Evolutionary conservation across 2,113 vertebrate species (phyloP), one percentile per base, ranked within the genome.

Genomic region (Hydropotes inermis): DNA sequence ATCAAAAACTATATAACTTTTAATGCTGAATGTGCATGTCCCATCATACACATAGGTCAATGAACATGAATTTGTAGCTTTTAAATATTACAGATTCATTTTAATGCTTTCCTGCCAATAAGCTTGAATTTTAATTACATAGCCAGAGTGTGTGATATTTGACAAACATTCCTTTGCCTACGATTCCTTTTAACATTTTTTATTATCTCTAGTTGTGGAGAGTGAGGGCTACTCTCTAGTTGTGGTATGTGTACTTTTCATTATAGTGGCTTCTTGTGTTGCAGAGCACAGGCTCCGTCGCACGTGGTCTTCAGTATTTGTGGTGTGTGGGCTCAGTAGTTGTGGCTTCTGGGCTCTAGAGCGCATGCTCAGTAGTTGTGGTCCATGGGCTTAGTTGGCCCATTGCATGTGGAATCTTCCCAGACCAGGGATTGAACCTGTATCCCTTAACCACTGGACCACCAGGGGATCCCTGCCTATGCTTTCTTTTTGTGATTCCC

Each of bases 121-220:
- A 95, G 74, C 8, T 87, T 88, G 7, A 16, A 79, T 91, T 94
- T 94, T 93, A 95, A 82, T 47, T 96, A 85, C 13, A 76, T 87
- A 55, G 11, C 33, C 2, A 60, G 45, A n/a, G 7, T 78, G 12
- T 61, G 1, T 81, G 12, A 47, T 47, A 81, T 74, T 84, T 87
- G 33, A 2, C 36, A 81, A 81, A 83, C 84, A 47, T 82, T 14
- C 3, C 4, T 78, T 90, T 93, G 60, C 33, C 30, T 84, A 1
- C n/a, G 10, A 15, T n/a, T 54, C 36, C 17, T 96, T 87, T 33
- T 55, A 43, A 76, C 21, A 76, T 7, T 76, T 43, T 76, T 76
- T 76, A 76, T 76, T 76, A 27, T 43, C 39, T 76, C 39, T 27
- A 76, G 70, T 43, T 43, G 39, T 43, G 39, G 39, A 43, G 39